phyloP scores from a whole-genome alignment of 2,113 vertebrate genomes.

The Xyliphius kryptos region DNA sequence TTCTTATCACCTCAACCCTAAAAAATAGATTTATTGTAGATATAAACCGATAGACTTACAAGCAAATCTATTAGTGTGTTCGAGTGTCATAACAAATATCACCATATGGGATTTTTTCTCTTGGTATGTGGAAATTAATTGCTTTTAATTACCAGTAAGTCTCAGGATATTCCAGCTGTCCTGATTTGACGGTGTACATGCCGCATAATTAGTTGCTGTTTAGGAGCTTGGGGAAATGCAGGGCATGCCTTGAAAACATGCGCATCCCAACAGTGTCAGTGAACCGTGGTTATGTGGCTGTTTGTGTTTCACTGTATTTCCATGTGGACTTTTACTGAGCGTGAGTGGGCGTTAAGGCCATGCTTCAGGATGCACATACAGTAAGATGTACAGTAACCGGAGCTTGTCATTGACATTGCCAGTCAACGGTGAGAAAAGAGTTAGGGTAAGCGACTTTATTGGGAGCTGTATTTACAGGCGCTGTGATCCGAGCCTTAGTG shows the following conservation, averaged over 20 bases:
- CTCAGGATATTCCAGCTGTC: not conserved
- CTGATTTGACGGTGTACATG: not conserved
- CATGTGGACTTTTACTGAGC: too few relatives aligned
- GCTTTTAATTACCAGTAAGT: not conserved
- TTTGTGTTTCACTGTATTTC: too few relatives aligned
- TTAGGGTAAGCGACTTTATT: too few relatives aligned
- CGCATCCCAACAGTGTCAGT: too few relatives aligned
- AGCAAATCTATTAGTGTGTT: too few relatives aligned
- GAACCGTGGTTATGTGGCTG: too few relatives aligned
- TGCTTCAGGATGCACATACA: conserved; percentile 55
- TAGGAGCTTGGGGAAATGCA: conserved; percentile 10
- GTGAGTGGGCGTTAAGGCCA: conserved; percentile 48
- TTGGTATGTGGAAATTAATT: not conserved
- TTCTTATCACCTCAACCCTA: too few relatives aligned
- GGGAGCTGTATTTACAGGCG: conserved; percentile 41
- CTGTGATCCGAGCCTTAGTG: conserved; percentile 28
- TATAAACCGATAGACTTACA: too few relatives aligned
- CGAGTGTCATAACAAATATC: too few relatives aligned
- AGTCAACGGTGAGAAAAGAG: too few relatives aligned
- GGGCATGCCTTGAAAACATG: conserved; percentile 26
- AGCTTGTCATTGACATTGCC: conserved; percentile 37
- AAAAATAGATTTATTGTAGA: too few relatives aligned
- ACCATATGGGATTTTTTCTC: too few relatives aligned
- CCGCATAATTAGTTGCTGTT: conserved; percentile 20
- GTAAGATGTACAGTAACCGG: conserved; percentile 55